These are phyloP conservation scores for Hermaeophaga mercurialis DNA, from an alignment of 2,888 invertebrate species.

Conservation along the genomic window DNA sequence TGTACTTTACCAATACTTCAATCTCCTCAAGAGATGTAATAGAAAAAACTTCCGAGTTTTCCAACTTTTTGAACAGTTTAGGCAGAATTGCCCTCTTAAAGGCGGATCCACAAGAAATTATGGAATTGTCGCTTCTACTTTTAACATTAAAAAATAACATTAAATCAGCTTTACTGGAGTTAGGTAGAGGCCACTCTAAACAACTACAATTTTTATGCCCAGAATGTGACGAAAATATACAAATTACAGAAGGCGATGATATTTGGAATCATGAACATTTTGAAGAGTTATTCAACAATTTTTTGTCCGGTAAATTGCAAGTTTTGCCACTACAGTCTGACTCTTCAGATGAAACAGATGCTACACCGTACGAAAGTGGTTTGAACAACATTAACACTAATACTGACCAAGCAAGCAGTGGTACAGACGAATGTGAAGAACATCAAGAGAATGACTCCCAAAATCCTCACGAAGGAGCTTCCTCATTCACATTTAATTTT, in stretches of 20 bases:
- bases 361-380: slow-evolving; percentile 3
- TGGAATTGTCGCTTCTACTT: slow-evolving; percentile 37
- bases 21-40: slow-evolving; percentile 24
- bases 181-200: slow-evolving; percentile 31
- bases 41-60: slow-evolving; percentile 37
- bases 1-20: slow-evolving; percentile 9
- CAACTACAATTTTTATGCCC: slow-evolving; percentile 35
- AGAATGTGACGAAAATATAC: slow-evolving; percentile 37
- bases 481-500: slow-evolving; percentile 43
- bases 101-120: slow-evolving; percentile 30
- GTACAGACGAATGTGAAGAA: slow-evolving; percentile 33
- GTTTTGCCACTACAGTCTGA: slow-evolving; percentile 2
- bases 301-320: slow-evolving; percentile 28
- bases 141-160: slow-evolving; percentile 41
- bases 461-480: slow-evolving; percentile 20
- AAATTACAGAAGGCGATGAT: slow-evolving; percentile 33
- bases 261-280: slow-evolving; percentile 46
- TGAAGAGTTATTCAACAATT: slow-evolving; percentile 35
- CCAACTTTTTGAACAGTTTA: slow-evolving; percentile 37
- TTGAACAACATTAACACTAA: neutral
- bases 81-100: slow-evolving; percentile 35
- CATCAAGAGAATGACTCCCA: slow-evolving; percentile 13
- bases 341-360: slow-evolving; percentile 1
- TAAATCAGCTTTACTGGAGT: slow-evolving; percentile 35
- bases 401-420: slow-evolving; percentile 32